phyloP scores from a whole-genome alignment of 2,888 invertebrate genomes.

The Ophion ellenae region DNA sequence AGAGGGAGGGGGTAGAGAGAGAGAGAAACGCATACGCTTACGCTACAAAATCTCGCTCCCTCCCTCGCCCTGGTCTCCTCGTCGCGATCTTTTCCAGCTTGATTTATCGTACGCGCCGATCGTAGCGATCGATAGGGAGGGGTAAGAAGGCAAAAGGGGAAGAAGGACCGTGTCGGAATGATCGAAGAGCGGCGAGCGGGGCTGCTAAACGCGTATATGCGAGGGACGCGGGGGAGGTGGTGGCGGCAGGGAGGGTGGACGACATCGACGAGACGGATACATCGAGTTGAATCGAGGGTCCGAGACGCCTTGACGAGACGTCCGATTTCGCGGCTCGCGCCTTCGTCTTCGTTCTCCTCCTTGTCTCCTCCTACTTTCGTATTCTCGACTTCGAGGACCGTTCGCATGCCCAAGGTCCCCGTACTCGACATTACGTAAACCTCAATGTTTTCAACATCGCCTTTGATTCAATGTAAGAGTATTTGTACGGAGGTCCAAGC shows the following conservation, averaged over 20 bases:
- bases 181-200: slow-evolving; percentile 63
- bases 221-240: slow-evolving; percentile 10
- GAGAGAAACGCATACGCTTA: slow-evolving; percentile 45
- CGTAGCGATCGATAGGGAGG: slow-evolving; percentile 64
- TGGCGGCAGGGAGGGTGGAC: slow-evolving; percentile 27
- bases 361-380: slow-evolving; percentile 24
- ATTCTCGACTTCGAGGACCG: slow-evolving; percentile 31
- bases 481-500: too few relatives aligned
- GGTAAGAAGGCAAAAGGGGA: slow-evolving; percentile 38
- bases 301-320: slow-evolving; percentile 63
- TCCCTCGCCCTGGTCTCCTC: slow-evolving; percentile 21
- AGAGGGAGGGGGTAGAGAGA: slow-evolving; percentile 31
- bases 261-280: slow-evolving; percentile 67
- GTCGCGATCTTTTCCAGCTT: slow-evolving; percentile 59
- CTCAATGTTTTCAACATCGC: not conserved
- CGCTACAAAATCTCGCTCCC: slow-evolving; percentile 37
- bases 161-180: slow-evolving; percentile 65
- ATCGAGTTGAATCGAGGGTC: slow-evolving; percentile 67
- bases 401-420: not conserved
- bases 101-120: slow-evolving; percentile 66
- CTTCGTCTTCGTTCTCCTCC: slow-evolving; percentile 41
- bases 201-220: slow-evolving; percentile 51
- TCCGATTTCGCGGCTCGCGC: slow-evolving; percentile 63
- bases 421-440: not conserved
- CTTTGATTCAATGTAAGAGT: not conserved